phyloP scores from a whole-genome alignment of 1,140 invertebrate species.

The Sinella curviseta region DNA sequence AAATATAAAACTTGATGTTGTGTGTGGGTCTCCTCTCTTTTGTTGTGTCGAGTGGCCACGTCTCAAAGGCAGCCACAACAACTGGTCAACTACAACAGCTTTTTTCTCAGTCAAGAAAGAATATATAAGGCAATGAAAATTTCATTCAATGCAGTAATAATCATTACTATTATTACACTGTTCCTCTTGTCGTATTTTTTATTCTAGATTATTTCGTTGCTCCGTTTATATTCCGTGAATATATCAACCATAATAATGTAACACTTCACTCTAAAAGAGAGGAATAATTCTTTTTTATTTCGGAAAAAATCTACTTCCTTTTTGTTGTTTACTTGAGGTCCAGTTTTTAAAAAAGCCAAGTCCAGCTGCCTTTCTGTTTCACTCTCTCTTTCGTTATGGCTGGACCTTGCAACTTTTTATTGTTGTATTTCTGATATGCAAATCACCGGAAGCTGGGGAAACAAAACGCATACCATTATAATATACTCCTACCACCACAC shows the following conservation, averaged over 20 bases:
- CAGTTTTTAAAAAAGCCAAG: neutral
- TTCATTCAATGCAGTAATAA: neutral
- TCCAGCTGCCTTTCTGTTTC: neutral
- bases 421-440: constrained; percentile 9
- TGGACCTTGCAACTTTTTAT: constrained; percentile 19
- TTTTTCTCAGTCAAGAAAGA: neutral
- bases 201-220: neutral
- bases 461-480: neutral
- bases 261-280: neutral
- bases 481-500: neutral
- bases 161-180: neutral
- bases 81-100: constrained; percentile 10
- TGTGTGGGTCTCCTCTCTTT: neutral
- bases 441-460: constrained; percentile 23
- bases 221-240: neutral
- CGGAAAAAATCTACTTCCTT: constrained; percentile 14
- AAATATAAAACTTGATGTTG: neutral
- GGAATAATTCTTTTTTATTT: neutral
- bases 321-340: constrained; percentile 4
- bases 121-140: neutral
- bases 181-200: neutral
- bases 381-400: no score
- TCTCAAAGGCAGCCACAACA: neutral
- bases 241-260: neutral
- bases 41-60: neutral